Base-by-base conservation (phyloP, 2,888 invertebrate genomes). In the Parasteatoda lunata region DNA sequence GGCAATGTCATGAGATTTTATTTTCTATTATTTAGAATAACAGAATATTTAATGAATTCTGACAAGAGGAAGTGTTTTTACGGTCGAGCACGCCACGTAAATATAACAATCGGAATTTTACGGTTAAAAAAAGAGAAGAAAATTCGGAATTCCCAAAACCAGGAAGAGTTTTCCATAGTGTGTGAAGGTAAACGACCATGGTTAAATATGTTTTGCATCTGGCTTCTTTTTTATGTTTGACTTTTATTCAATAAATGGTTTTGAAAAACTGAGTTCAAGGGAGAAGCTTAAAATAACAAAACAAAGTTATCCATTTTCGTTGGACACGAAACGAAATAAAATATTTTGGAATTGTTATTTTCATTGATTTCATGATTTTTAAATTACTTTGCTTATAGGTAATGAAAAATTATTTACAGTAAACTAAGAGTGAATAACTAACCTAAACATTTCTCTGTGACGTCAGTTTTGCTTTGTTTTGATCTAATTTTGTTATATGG, bases 31-130 rank as follows among this genome's bases (percentile, higher is more conserved):
- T n/a, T 9, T 59, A 13, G 59, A 13, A n/a, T 59, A 59, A 59
- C 59, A 5, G 59, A 59, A 59, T 59, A 59, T 59, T 59, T 59
- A 59, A 59, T 5, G 9, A 59, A 59, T 13, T 59, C 59, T 59
- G 59, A 59, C 59, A 59, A 59, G 59, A n/a, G 59, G 59, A 59
- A 59, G 59, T n/a, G n/a, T 59, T 59, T 59, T 59, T 59, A 59
- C 59, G 59, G 59, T 59, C n/a, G 59, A 59, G n/a, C 59, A 59
- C 9, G 9, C 59, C 59, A 59, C 8, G 59, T 59, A 59, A 59
- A 59, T 59, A 59, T 59, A 59, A 59, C 59, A 59, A 59, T 59
- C 59, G 59, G 59, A 59, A 9, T 59, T 59, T 59, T 59, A 59
- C 59, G 59, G 59, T 13, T n/a, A 59, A 59, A 59, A 59, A 59